Base-by-base conservation (phyloP, 1,140 invertebrate species). In the Caligus rogercresseyi region DNA sequence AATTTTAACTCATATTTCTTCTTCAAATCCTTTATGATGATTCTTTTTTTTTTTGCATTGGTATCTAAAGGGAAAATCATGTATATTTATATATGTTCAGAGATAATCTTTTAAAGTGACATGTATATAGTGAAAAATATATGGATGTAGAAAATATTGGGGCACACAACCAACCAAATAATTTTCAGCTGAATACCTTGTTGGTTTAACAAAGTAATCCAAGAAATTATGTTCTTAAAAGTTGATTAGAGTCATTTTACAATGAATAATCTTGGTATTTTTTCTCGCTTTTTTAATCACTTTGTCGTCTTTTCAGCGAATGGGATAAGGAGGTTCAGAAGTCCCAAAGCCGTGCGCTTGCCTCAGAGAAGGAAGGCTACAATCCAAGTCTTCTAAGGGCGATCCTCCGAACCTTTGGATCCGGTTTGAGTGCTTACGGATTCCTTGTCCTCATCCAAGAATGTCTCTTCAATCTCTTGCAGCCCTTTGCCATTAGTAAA, bases 401-500 rank as follows among this genome's bases (percentile, higher is more conserved):
- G 14, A 53, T 68, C 18, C n/a, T 66, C 7, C 63, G 65, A 2
- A 62, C 58, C 53, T 68, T 68, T 43, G 66, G 66, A n/a, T 57
- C 55, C 23, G 26, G 63, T 23, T 67, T 63, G n/a, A 61, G 56
- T 11, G 14, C 57, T 13, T 56, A 67, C 16, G 67, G 67, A 13
- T 16, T 65, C 1, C 54, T 67, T 23, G 63, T 65, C 11, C 63
- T 65, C 53, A 25, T 68, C 1, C 66, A 68, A 53, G 66, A 68
- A 55, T 68, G 67, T 59, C 31, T 68, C 7, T 51, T 67, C 3
- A 67, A 66, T 63, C 54, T 65, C n/a, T 26, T 26, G 25, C 52
- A 64, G 26, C 60, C 52, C 20, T 3, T 65, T 52, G 23, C 24
- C 57, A 55, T 65, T 18, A 24, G 53, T 25, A 77, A 77, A 53